Percentiles rank a stretch among this genome's conserved stretches.
Evolutionary conservation across 2,888 invertebrate genomes (phyloP).

Genomic region (Lasioglossum leucozonium): DNA sequence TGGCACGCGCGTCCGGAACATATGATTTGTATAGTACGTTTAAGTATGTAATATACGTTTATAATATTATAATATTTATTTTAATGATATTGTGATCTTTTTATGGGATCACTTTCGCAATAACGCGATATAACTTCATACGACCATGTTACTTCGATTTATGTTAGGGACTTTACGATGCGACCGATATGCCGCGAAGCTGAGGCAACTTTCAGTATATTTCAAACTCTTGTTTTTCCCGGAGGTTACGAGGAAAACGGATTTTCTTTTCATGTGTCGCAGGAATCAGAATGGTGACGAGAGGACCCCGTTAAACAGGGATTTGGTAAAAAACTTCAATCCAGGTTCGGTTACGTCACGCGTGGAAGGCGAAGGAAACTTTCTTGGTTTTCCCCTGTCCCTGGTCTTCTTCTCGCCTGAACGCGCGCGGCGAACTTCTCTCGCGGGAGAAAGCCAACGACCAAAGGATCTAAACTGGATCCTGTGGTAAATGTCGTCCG

Average conservation of each 20-base stretch:
- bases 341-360: slow-evolving; percentile 56
- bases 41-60: too few species aligned
- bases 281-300: slow-evolving; percentile 35
- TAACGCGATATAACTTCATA: too few species aligned
- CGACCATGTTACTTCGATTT: too few species aligned
- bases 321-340: slow-evolving; percentile 38
- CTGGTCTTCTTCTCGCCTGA: slow-evolving; percentile 33
- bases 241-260: not conserved
- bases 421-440: slow-evolving; percentile 28
- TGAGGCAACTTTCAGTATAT: not conserved
- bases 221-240: not conserved
- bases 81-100: too few species aligned
- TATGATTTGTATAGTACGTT: too few species aligned
- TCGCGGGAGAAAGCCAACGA: not conserved
- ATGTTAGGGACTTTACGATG: too few species aligned
- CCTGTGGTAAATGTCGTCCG: slow-evolving; percentile 25
- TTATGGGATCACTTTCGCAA: too few species aligned
- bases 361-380: slow-evolving; percentile 41
- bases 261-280: not conserved
- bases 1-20: too few species aligned
- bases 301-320: slow-evolving; percentile 23
- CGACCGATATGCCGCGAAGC: not conserved
- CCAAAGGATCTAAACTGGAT: slow-evolving; percentile 43
- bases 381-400: slow-evolving; percentile 42
- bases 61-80: too few species aligned